A percentile compares a stretch with the other conserved stretches of the same genome.
phyloP scores from a whole-genome alignment of 2,797 vertebrate genomes.

The Cynopterus sphinx region DNA sequence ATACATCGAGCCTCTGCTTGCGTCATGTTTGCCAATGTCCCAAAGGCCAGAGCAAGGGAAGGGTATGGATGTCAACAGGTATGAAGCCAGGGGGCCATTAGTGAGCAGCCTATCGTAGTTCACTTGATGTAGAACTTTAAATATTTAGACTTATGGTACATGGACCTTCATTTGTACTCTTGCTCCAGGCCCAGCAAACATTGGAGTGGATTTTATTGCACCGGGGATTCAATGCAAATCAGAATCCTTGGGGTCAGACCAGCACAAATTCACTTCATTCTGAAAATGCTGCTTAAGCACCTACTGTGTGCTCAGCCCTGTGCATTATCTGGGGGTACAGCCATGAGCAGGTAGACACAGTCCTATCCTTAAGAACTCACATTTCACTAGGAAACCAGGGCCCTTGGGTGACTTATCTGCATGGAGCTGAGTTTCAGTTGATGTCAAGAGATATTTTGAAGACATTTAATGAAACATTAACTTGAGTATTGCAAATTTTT shows the following conservation, averaged over 20 bases:
- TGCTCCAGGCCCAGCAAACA: not conserved
- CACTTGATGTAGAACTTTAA: not conserved
- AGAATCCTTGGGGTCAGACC: not conserved
- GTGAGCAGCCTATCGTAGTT: not conserved
- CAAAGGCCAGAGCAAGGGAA: not conserved
- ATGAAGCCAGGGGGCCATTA: not conserved
- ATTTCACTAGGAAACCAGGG: not conserved
- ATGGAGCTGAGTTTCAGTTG: not conserved
- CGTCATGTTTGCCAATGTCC: not conserved
- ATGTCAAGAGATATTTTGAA: not conserved
- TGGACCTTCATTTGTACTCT: not conserved
- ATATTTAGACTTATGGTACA: not conserved
- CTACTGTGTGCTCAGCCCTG: not conserved
- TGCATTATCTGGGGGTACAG: not conserved
- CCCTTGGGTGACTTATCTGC: not conserved
- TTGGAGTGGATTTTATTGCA: not conserved
- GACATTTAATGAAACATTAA: not conserved
- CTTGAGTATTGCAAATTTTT: not conserved
- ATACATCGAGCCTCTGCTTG: not conserved
- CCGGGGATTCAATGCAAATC: not conserved
- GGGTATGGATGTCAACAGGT: not conserved
- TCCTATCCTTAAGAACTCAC: not conserved
- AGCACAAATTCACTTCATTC: not conserved
- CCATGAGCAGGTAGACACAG: not conserved
- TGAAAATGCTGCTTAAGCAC: not conserved